Base-by-base conservation (phyloP, 2,888 invertebrate genomes). In the Neria commutata region DNA sequence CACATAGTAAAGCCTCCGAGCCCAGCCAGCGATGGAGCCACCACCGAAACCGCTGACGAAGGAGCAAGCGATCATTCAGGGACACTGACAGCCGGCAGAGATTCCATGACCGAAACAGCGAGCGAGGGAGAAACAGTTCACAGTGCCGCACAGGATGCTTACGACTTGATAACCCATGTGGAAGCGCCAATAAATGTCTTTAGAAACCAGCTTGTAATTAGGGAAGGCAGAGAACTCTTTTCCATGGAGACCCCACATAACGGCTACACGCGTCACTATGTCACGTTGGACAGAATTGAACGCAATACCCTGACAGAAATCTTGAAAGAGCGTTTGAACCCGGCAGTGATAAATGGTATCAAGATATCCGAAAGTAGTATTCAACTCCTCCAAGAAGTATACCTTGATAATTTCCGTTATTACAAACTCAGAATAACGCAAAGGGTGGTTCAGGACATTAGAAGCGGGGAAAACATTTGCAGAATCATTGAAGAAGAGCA, bases 381-480 rank as follows among this genome's bases (percentile, higher is more conserved):
- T 3, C 24, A 29, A 21, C 1, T 10, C 10, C 19, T 46, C 11
- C 47, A 53, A 34, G 57, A 57, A 47, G 23, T 52, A 21, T 52
- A 58, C 26, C 11, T 53, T 1, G 25, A 37, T 10, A 2, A 47
- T 37, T 58, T 47, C 25, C 24, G 25, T 11, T 3, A 1, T 23
- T 53, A 58, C 29, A 50, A 52, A 53, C 14, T 50, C 14, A 24
- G 37, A 8, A 25, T 49, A 16, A 51, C 51, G 11, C 61, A 63
- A 49, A 63, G 60, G 48, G 57, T 57, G 1, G 58, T 62, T 10
- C 54, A 62, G 42, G 54, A 63, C 46, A 56, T 26, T 17, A 52
- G 56, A 17, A 53, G 57, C 21, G 17, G 24, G 23, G 19, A 25
- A 2, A 25, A 47, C 4, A 24, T 54, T 34, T 58, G 51, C 25